These are phyloP conservation scores for Galleria mellonella DNA, from an alignment of 1,140 invertebrate species.

Conservation along the genomic window DNA sequence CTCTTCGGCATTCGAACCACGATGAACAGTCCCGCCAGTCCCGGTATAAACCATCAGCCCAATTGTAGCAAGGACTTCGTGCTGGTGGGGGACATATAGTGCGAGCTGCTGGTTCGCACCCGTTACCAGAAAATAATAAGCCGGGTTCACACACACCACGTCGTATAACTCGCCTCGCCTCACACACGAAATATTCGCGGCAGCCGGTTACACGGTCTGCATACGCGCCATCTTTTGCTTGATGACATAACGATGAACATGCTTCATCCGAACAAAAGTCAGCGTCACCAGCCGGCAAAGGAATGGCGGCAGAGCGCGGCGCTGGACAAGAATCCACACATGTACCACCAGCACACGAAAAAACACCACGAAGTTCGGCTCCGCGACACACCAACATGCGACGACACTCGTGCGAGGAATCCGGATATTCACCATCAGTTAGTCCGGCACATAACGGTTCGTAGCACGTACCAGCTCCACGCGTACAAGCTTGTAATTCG, in stretches of 20 bases:
- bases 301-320: conserved; percentile 39
- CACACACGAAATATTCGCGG: conserved; percentile 76
- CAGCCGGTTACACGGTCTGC: conserved; percentile 75
- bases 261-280: conserved; percentile 61
- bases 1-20: conserved; percentile 54
- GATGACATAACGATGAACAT: conserved; percentile 63
- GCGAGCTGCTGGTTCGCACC: conserved; percentile 51
- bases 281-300: conserved; percentile 51
- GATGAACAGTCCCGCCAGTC: conserved; percentile 61
- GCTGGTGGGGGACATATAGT: conserved; percentile 56
- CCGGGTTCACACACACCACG: conserved; percentile 69
- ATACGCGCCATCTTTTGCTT: conserved; percentile 74
- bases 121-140: conserved; percentile 56
- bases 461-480: conserved; percentile 59
- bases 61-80: conserved; percentile 57
- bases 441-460: conserved; percentile 57
- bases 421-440: conserved; percentile 56
- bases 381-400: conserved; percentile 37
- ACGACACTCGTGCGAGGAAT: conserved; percentile 57
- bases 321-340: conserved; percentile 41
- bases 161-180: conserved; percentile 49
- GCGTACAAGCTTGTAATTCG: conserved; percentile 62
- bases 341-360: conserved; percentile 32
- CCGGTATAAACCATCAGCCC: conserved; percentile 50
- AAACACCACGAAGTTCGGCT: conserved; percentile 35